These are phyloP conservation scores for Whitmania pigra DNA, from an alignment of 1,140 invertebrate species.

Conservation along the genomic window DNA sequence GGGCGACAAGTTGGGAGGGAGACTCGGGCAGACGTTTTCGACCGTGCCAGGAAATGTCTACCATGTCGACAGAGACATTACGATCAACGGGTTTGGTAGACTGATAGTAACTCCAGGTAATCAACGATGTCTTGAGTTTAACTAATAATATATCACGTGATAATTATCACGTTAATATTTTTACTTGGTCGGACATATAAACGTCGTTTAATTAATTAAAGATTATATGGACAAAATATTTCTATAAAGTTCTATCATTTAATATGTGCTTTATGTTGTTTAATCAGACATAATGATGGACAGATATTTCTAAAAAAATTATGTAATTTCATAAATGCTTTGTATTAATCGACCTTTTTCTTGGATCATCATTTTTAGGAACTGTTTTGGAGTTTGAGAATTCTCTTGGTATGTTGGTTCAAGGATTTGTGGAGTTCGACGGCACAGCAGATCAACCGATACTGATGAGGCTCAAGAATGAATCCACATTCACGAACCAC, in stretches of 20 bases:
- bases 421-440: constrained; percentile 50
- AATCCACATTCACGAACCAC: constrained; percentile 28
- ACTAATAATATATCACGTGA: no score
- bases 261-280: no score
- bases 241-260: no score
- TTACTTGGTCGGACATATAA: no score
- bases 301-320: no score
- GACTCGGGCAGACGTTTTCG: constrained; percentile 25
- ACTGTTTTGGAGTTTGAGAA: constrained; percentile 69
- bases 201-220: no score
- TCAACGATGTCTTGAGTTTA: no score
- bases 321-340: neutral
- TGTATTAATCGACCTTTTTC: neutral
- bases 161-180: no score
- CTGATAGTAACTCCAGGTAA: constrained; percentile 40
- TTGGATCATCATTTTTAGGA: constrained; percentile 49
- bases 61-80: constrained; percentile 38
- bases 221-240: no score
- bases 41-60: constrained; percentile 29
- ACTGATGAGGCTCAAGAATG: constrained; percentile 31
- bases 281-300: no score
- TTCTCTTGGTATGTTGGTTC: constrained; percentile 88
- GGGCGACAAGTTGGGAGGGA: constrained; percentile 10
- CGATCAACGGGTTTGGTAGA: constrained; percentile 29
- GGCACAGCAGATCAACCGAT: constrained; percentile 61